Evolutionary conservation across 2,113 vertebrate species (phyloP).

Genomic region (Drymodes brunneopygia): DNA sequence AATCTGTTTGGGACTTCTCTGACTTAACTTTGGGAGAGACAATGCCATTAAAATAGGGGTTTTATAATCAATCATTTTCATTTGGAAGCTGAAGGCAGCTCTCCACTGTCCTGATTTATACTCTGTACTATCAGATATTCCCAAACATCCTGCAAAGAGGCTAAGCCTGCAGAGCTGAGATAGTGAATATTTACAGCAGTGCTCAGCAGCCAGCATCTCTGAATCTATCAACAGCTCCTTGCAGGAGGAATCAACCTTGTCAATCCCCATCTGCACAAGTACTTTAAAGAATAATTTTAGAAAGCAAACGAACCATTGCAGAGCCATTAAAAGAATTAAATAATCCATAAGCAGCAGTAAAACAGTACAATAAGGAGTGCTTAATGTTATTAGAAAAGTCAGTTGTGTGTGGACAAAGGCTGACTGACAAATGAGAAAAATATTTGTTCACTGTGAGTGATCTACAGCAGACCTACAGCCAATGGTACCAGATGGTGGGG

Average conservation of each 20-base stretch:
- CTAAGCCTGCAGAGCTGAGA: slow-evolving; percentile 6
- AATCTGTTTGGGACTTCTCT: background rate
- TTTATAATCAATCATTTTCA: background rate
- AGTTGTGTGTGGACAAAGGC: background rate
- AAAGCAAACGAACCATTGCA: slow-evolving; percentile 16
- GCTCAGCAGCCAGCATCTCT: background rate
- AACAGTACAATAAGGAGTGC: background rate
- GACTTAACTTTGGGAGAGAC: background rate
- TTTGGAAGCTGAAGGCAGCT: slow-evolving; percentile 8
- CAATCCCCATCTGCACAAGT: background rate
- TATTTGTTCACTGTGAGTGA: background rate
- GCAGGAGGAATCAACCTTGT: background rate
- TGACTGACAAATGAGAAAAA: slow-evolving; percentile 5
- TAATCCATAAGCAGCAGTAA: slow-evolving; percentile 16
- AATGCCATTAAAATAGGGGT: background rate
- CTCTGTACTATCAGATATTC: background rate
- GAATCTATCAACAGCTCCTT: slow-evolving; percentile 13
- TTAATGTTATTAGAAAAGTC: background rate
- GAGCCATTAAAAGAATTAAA: slow-evolving; percentile 32
- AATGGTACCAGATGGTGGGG: background rate
- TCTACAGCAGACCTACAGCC: background rate
- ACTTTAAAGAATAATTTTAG: slow-evolving; percentile 20
- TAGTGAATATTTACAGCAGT: slow-evolving; percentile 6
- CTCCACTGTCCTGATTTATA: background rate
- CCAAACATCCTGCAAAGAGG: background rate